These are phyloP conservation scores for Rhinopithecus roxellana DNA, from an alignment of 2,113 vertebrate genomes.

Conservation along the genomic window DNA sequence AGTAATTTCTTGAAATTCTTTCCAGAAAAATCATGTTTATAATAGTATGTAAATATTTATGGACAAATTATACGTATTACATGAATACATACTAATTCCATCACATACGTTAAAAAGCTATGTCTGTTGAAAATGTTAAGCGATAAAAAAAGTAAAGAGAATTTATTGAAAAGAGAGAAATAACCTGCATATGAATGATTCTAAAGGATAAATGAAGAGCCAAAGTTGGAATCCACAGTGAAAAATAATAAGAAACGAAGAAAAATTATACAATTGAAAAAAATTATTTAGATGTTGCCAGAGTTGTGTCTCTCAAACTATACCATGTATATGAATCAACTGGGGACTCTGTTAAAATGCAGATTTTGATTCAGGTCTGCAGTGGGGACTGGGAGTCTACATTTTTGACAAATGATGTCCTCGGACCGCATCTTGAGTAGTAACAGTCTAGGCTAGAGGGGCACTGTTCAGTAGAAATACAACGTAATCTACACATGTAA, in stretches of 20 bases:
- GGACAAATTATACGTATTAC: not conserved
- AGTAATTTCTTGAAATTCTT: not conserved
- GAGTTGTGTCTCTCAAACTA: not conserved
- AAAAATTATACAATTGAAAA: not conserved
- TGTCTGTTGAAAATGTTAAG: not conserved
- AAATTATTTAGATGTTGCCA: not conserved
- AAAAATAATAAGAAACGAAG: not conserved
- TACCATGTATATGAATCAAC: not conserved
- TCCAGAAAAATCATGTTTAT: not conserved
- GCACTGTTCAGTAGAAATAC: not conserved
- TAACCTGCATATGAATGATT: not conserved
- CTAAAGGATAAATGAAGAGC: not conserved
- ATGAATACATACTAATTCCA: not conserved
- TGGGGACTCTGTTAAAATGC: not conserved
- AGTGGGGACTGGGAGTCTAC: not conserved
- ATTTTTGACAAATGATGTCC: not conserved
- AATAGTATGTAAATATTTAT: not conserved
- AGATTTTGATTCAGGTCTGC: not conserved
- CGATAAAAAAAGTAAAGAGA: not conserved
- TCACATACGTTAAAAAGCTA: not conserved
- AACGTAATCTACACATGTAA: not conserved
- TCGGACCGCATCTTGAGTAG: not conserved
- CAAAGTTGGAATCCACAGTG: not conserved
- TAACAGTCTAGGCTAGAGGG: not conserved
- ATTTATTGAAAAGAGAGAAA: not conserved